These are phyloP conservation scores for Drosophila demipolita DNA, from an alignment of 2,888 invertebrate species.

Conservation along the genomic window DNA sequence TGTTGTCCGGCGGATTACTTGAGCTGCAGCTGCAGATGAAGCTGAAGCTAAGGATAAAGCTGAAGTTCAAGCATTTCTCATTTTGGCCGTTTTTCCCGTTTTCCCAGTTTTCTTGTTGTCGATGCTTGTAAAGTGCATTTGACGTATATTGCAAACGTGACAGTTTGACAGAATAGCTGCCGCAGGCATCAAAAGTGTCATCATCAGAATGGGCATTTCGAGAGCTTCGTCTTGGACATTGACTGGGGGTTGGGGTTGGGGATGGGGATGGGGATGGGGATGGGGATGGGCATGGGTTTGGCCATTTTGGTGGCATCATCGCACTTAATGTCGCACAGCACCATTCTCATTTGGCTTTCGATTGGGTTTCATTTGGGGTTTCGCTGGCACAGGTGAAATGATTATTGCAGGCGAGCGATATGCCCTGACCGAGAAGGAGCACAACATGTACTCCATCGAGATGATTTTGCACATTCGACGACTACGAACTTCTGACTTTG, in stretches of 20 bases:
- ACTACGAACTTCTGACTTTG: constrained; percentile 91
- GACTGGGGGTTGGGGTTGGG: not conserved
- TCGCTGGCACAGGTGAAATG: constrained; percentile 91
- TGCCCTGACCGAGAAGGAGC: constrained; percentile 91
- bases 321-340: constrained; percentile 9
- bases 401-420: constrained; percentile 95
- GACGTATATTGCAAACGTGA: constrained; percentile 83
- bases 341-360: constrained; percentile 26
- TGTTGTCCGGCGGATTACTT: constrained; percentile 15
- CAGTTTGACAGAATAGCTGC: constrained; percentile 24
- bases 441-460: constrained; percentile 93
- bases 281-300: not conserved
- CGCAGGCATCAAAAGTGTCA: constrained; percentile 47
- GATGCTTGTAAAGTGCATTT: constrained; percentile 71
- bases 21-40: constrained; percentile 1
- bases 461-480: constrained; percentile 92
- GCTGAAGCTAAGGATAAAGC: constrained; percentile 1
- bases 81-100: no score
- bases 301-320: not conserved
- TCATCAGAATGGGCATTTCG: constrained; percentile 27
- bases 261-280: not conserved
- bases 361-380: constrained; percentile 20
- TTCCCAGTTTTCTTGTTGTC: constrained; percentile 2
- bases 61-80: not conserved
- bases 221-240: not conserved